These are phyloP conservation scores for Oncorhynchus gorbuscha DNA, from an alignment of 2,113 vertebrate species.

Conservation along the genomic window DNA sequence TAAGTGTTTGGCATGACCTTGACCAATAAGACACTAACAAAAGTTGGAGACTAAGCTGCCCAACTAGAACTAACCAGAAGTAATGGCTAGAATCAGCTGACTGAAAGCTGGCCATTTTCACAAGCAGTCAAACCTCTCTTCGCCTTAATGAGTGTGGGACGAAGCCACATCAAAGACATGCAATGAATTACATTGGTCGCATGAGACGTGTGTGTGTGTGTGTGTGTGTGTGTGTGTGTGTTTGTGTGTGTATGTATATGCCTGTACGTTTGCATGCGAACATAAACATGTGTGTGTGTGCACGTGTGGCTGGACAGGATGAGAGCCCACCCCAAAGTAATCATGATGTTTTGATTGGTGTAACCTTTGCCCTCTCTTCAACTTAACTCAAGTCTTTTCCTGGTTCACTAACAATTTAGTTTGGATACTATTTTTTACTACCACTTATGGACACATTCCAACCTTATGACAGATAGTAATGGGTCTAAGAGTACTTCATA, in stretches of 20 bases:
- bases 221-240: background rate
- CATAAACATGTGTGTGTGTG: background rate
- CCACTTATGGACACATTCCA: background rate
- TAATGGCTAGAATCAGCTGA: no score
- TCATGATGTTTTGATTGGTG: background rate
- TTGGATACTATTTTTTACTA: background rate
- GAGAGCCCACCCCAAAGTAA: background rate
- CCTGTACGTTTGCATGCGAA: background rate
- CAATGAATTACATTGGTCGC: background rate
- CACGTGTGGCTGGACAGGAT: background rate
- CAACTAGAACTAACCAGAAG: no score
- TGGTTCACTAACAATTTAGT: no score
- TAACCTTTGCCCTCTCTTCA: background rate
- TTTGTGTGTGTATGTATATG: background rate
- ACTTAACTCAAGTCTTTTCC: background rate
- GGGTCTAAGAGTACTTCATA: background rate
- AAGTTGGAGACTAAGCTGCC: no score
- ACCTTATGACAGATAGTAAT: background rate
- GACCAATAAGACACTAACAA: no score
- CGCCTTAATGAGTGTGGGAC: conserved; percentile 4
- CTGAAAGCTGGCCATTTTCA: no score
- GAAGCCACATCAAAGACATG: background rate
- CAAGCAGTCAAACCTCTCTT: background rate
- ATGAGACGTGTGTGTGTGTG: background rate
- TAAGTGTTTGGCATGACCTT: no score